A percentile compares a stretch with the other conserved stretches of the same genome.
phyloP scores from a whole-genome alignment of 1,140 invertebrate genomes.

The Teleopsis dalmanni region DNA sequence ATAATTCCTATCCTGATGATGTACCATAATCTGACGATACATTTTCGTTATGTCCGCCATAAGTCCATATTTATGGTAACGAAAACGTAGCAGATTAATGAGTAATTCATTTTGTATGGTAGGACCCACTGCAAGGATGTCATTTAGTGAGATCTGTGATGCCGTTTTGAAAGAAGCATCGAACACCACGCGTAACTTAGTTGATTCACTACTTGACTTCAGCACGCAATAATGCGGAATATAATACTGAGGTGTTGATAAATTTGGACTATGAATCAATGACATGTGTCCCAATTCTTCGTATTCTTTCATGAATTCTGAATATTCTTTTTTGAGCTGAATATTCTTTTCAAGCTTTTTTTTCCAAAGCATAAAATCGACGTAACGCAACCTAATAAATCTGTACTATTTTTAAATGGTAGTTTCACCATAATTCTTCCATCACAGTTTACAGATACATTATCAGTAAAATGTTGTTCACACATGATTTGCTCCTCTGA shows the following conservation, averaged over 20 bases:
- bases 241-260: conserved; percentile 20
- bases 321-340: conserved; percentile 13
- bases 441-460: too few species aligned
- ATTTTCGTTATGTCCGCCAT: conserved; percentile 44
- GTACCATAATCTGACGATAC: conserved; percentile 38
- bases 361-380: neutral
- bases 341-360: neutral
- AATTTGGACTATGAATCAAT: conserved; percentile 9
- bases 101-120: neutral
- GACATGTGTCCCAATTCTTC: conserved; percentile 27
- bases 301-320: conserved; percentile 30
- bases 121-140: neutral
- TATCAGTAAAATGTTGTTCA: too few species aligned
- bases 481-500: too few species aligned
- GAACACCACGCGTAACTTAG: conserved; percentile 11
- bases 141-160: neutral
- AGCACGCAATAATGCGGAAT: conserved; percentile 44
- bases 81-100: conserved; percentile 33
- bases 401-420: neutral
- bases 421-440: neutral
- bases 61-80: conserved; percentile 30
- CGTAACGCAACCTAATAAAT: neutral
- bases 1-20: too few species aligned
- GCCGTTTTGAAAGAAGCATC: neutral
- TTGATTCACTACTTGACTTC: conserved; percentile 37